phyloP scores from a whole-genome alignment of 2,888 invertebrate species.

The Pollenia labialis region DNA sequence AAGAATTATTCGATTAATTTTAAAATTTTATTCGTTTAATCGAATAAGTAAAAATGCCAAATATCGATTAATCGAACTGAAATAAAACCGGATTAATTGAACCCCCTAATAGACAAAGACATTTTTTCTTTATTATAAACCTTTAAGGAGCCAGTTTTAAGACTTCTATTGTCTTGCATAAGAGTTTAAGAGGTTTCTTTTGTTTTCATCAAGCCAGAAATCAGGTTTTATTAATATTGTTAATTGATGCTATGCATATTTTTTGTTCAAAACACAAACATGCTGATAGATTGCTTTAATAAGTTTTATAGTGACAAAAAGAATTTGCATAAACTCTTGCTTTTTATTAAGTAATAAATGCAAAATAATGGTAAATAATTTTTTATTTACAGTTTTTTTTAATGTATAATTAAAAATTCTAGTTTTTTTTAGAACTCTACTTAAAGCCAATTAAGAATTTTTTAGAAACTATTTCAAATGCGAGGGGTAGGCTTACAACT shows the following conservation, averaged over 20 bases:
- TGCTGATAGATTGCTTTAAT: constrained; percentile 21
- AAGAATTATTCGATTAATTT: too few species aligned
- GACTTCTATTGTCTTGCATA: not conserved
- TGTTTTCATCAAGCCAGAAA: not conserved
- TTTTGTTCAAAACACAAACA: not conserved
- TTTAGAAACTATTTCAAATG: not conserved
- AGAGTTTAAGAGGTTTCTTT: not conserved
- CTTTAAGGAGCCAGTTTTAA: not conserved
- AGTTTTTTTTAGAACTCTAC: constrained; percentile 11
- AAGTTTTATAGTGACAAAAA: not conserved
- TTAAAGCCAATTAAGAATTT: constrained; percentile 46
- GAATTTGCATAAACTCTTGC: constrained; percentile 20
- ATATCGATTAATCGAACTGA: too few species aligned
- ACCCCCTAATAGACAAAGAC: not conserved
- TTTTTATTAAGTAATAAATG: not conserved
- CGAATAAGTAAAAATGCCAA: too few species aligned
- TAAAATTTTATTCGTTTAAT: too few species aligned
- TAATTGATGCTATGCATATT: constrained; percentile 14
- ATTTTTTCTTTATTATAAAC: not conserved
- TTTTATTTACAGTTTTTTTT: constrained; percentile 31
- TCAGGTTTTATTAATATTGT: constrained; percentile 19
- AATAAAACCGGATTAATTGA: too few species aligned
- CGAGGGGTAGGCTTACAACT: not conserved
- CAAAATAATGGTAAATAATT: constrained; percentile 8
- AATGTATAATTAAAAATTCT: not conserved